A percentile compares a stretch with the other conserved stretches of the same genome.
phyloP scores from a whole-genome alignment of 2,113 vertebrate species.

The Pyrgilauda ruficollis region DNA sequence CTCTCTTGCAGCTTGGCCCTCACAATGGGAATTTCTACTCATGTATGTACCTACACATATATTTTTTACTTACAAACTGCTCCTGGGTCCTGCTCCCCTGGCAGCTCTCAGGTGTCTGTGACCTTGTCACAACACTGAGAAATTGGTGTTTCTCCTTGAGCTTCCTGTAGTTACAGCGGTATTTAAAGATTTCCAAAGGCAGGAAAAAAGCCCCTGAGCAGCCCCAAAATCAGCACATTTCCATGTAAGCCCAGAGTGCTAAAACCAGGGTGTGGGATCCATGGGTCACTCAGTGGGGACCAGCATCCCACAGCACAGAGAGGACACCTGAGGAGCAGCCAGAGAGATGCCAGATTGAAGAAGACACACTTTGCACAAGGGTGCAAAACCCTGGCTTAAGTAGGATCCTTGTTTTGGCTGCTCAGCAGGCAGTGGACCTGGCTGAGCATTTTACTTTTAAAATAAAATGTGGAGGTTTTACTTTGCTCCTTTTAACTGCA shows the following conservation, averaged over 20 bases:
- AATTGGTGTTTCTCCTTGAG: background rate
- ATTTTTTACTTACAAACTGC: background rate
- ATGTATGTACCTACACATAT: background rate
- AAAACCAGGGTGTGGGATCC: background rate
- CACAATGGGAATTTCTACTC: background rate
- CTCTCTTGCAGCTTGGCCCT: background rate
- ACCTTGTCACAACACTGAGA: background rate
- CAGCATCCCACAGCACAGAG: background rate
- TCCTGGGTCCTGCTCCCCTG: background rate
- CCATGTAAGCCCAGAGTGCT: fast-evolving
- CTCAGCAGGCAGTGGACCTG: background rate
- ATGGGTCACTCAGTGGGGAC: fast-evolving
- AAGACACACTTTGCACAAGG: background rate
- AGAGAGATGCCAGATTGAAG: background rate
- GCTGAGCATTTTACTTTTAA: background rate
- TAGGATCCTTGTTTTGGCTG: background rate
- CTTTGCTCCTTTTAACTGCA: background rate
- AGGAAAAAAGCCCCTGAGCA: background rate
- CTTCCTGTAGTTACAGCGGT: background rate
- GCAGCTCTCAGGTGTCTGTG: background rate
- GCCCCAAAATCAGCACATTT: background rate
- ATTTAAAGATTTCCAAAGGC: background rate
- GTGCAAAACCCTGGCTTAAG: background rate
- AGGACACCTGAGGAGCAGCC: background rate
- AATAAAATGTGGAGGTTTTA: background rate